These are phyloP conservation scores for Aspiorhynchus laticeps DNA, from an alignment of 2,113 vertebrate genomes.

Conservation along the genomic window DNA sequence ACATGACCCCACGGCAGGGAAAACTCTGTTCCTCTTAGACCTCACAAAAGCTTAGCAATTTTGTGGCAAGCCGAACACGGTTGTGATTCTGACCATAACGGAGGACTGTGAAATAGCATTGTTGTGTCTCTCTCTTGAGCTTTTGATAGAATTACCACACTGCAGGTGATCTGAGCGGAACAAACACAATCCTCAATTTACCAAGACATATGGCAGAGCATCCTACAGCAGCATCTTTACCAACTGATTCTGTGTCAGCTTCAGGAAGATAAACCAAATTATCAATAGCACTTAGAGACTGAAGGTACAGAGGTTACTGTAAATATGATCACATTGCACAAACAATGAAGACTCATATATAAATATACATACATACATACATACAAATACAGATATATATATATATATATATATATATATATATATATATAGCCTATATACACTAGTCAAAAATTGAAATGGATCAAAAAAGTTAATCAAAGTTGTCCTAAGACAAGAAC, in stretches of 20 bases:
- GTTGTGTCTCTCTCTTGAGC: constrained; percentile 36
- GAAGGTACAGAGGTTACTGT: background rate
- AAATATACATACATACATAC: too few relatives aligned
- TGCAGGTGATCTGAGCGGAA: constrained; percentile 41
- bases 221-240: background rate
- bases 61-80: constrained; percentile 10
- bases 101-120: constrained; percentile 48
- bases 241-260: background rate
- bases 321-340: background rate
- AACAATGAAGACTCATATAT: background rate
- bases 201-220: background rate
- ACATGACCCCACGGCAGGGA: constrained; percentile 28
- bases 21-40: constrained; percentile 33
- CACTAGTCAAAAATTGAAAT: too few relatives aligned
- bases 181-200: constrained; percentile 32
- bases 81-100: constrained; percentile 38
- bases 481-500: too few relatives aligned
- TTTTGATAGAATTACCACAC: constrained; percentile 54
- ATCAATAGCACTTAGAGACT: background rate
- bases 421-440: too few relatives aligned
- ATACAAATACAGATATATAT: too few relatives aligned
- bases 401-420: too few relatives aligned
- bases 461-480: too few relatives aligned
- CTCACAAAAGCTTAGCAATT: constrained; percentile 11
- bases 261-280: background rate